Evolutionary conservation across 2,797 vertebrate genomes (phyloP).

Genomic region (Danio albolineatus): DNA sequence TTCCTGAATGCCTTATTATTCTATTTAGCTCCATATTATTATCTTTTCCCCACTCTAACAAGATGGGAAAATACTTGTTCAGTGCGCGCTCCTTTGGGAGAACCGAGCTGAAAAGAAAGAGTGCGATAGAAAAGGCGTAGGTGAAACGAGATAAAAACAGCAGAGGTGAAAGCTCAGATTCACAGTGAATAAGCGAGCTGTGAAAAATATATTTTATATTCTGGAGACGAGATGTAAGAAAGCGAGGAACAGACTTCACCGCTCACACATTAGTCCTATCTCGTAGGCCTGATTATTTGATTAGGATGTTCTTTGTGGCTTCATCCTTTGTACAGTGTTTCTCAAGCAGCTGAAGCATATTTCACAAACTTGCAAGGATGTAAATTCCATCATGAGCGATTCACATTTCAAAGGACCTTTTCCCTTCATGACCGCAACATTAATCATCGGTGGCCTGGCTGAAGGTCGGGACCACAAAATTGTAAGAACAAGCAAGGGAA

Average conservation of each 20-base stretch:
- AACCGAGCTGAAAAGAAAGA: conserved; percentile 30
- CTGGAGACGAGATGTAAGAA: conserved; percentile 5
- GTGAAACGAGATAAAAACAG: conserved; percentile 39
- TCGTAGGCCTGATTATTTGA: neutral
- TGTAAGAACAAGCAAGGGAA: conserved; percentile 1
- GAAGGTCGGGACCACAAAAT: conserved; percentile 26
- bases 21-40: conserved; percentile 41
- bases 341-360: neutral
- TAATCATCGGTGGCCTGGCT: conserved; percentile 23
- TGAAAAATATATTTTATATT: conserved; percentile 7
- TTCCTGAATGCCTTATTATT: conserved; percentile 35
- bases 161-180: conserved; percentile 29
- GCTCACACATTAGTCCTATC: conserved; percentile 22
- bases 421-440: conserved; percentile 15
- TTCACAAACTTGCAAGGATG: conserved; percentile 18
- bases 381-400: conserved; percentile 27
- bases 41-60: conserved; percentile 31
- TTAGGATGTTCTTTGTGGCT: conserved; percentile 6
- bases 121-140: conserved; percentile 20
- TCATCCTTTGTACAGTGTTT: conserved; percentile 5
- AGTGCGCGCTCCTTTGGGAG: conserved; percentile 47
- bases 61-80: conserved; percentile 44
- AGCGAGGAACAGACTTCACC: conserved; percentile 6
- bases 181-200: conserved; percentile 15
- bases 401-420: conserved; percentile 19